Conservation (phyloP, 2,797 vertebrate genomes). For the Poeciliopsis turneri region DNA sequence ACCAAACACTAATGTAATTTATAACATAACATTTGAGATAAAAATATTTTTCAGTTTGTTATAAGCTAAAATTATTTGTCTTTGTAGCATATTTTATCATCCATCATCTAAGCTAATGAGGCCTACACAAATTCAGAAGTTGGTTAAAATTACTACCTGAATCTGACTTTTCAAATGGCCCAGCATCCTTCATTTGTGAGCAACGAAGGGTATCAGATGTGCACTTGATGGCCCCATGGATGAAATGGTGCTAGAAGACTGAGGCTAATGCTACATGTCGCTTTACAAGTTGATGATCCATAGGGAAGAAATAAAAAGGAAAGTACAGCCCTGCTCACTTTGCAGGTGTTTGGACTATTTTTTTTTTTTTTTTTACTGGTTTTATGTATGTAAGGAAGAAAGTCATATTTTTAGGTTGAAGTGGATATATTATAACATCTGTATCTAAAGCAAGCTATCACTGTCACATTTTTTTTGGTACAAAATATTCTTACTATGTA, state of each 20-base stretch:
- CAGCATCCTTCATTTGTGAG: not conserved
- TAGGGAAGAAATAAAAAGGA: conserved; percentile 7
- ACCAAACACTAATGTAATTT: not conserved
- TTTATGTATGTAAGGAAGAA: not conserved
- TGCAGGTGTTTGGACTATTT: not conserved
- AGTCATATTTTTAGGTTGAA: too few species aligned
- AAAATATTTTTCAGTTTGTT: not conserved
- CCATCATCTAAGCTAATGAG: conserved; percentile 13
- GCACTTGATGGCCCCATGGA: not conserved
- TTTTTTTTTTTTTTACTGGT: not conserved
- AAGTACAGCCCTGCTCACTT: not conserved
- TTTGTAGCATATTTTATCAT: not conserved
- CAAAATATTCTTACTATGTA: not conserved
- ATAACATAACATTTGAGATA: not conserved
- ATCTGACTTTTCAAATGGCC: conserved; percentile 8
- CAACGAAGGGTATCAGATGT: not conserved
- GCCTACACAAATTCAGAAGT: not conserved
- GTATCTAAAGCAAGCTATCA: not conserved
- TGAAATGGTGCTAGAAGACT: conserved; percentile 11
- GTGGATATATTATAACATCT: not conserved
- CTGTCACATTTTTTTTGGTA: not conserved
- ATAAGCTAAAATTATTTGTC: not conserved
- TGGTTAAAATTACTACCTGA: not conserved
- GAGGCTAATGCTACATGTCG: conserved; percentile 12
- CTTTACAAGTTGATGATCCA: conserved; percentile 11